Base-by-base conservation (phyloP, 2,113 vertebrate species). In the Odocoileus virginianus region DNA sequence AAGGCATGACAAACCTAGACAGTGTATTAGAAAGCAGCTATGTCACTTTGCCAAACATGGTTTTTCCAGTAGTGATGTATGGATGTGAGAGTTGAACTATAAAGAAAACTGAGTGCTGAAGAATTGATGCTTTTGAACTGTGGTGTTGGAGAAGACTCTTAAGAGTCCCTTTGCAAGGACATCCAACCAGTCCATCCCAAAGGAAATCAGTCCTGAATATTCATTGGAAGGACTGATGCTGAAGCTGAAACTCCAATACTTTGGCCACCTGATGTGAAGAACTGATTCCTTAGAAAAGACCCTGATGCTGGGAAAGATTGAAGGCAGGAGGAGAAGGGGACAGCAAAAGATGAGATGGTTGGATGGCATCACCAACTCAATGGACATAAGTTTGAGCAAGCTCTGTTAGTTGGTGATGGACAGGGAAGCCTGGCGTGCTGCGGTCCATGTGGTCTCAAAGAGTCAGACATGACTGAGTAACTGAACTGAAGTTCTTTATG, bases 261-360 rank as follows among this genome's bases (percentile, higher is more conserved):
- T 67, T 67, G 61, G 33, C 61, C 16, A 67, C 61, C 0, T 0
- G 33, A 67, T 67, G 16, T 0, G 3, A 67, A 19, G 61, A 67
- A 19, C 33, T 67, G 61, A 67, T 33, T 71, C n/a, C n/a, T 71
- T 21, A 23, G 9, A 71, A 36, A 36, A 71, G 64, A 71, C n/a
- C 17, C 9, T 71, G 64, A 71, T 71, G n/a, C 19, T 71, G n/a
- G n/a, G 10, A 36, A 36, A 36, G 64, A 11, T 71, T 36, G 19
- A 71, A 36, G n/a, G 19, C 2, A 0, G n/a, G 17, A 71, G 19
- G 19, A 21, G n/a, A 71, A 71, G n/a, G 64, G n/a, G 64, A 36
- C 19, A 36, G 19, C 9, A 40, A n/a, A 71, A 23, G 19, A 71
- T 23, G 5, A 74, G 10, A 40, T 40, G 67, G n/a, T 23, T 40